Evolutionary conservation across 1,140 invertebrate genomes (phyloP), one percentile per base, ranked within the genome.

Genomic region (Drosophila orena): DNA sequence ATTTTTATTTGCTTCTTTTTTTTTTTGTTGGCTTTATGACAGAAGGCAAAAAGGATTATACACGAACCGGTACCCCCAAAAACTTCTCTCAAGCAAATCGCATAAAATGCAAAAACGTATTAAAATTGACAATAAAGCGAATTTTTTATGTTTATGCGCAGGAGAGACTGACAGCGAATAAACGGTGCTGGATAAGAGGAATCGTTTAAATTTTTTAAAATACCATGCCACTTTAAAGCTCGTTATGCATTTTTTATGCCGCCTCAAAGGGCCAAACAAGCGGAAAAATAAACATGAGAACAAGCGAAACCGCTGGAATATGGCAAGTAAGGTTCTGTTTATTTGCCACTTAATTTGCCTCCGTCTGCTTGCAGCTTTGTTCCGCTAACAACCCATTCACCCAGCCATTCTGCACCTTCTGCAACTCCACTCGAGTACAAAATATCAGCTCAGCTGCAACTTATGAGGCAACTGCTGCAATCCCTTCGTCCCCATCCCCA

Each of bases 111-210:
- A 77, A 88, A 78, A 89, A 80, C 85, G 72, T 89, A 89, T 89
- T 89, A 89, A 89, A 89, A 84, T 89, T 89, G 84, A 89, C 85
- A 89, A 89, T 89, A 89, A 89, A 89, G 84, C 84, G 84, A 66
- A 78, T 89, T 81, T 86, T 81, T 88, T 89, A 79, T 88, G 75
- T 74, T 77, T 75, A 85, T 77, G 71, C 65, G 68, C 59, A 49
- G 56, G 68, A 47, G 57, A 22, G 53, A 43, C 52, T 38, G 44
- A 20, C 43, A 30, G 22, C 35, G 17, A 61, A 50, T 37, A 42
- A 62, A 20, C 24, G 46, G 37, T 14, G 15, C 17, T 42, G 49
- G 22, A 52, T 52, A 52, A 30, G 47, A 27, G 47, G 30, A 61
- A 65, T 37, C 58, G 65, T 74, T 71, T 88, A 83, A 79, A 77